phyloP scores from a whole-genome alignment of 2,113 vertebrate genomes.

The Ranitomeya variabilis region DNA sequence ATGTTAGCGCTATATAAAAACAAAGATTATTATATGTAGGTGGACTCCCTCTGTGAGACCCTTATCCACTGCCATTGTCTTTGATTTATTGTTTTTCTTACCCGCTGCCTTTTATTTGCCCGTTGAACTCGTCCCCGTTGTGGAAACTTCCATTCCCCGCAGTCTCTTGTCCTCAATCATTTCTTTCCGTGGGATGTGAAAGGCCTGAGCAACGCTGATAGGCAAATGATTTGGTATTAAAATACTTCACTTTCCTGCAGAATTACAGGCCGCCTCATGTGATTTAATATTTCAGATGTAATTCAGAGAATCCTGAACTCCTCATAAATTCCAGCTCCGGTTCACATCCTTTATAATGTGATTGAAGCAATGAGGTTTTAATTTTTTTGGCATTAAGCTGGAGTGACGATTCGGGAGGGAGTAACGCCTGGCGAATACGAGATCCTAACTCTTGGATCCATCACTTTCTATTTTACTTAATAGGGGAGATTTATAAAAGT shows the following conservation, averaged over 20 bases:
- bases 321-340: slow-evolving; percentile 42
- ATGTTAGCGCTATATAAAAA: no score
- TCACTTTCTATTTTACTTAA: not conserved
- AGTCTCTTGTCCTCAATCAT: not conserved
- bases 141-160: not conserved
- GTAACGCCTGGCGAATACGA: not conserved
- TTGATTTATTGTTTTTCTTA: not conserved
- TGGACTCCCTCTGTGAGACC: not conserved
- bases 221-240: slow-evolving; percentile 44
- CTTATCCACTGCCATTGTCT: not conserved
- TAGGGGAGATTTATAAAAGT: no score
- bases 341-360: slow-evolving; percentile 28
- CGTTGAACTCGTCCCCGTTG: not conserved
- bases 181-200: not conserved
- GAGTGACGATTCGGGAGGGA: not conserved
- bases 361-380: slow-evolving; percentile 38
- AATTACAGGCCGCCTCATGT: slow-evolving; percentile 23
- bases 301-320: slow-evolving; percentile 38
- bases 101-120: not conserved
- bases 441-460: not conserved
- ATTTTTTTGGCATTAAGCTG: slow-evolving; percentile 34
- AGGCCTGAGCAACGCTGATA: not conserved
- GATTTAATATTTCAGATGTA: slow-evolving; percentile 49
- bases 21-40: not conserved
- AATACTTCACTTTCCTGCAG: slow-evolving; percentile 39